These are phyloP conservation scores for Enteromius viviparus DNA, from an alignment of 2,797 vertebrate species.

Conservation along the genomic window DNA sequence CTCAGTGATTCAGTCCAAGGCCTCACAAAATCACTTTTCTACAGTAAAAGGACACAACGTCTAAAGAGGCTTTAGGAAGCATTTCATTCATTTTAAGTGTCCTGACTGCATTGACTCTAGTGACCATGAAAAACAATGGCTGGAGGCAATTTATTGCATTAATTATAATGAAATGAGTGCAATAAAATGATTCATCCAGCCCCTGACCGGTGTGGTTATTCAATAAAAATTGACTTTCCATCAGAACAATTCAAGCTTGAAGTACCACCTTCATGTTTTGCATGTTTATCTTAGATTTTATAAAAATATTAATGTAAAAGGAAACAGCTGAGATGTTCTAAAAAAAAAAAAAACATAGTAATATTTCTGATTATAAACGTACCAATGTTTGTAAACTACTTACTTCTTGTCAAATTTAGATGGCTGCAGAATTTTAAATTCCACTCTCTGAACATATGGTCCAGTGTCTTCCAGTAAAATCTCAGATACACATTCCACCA, in stretches of 20 bases:
- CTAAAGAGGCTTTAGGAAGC: constrained; percentile 7
- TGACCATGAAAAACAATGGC: constrained; percentile 1
- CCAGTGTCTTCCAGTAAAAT: constrained; percentile 12
- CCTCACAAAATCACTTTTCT: background rate
- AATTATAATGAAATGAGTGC: background rate
- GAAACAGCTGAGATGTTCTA: background rate
- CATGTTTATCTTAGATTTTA: background rate
- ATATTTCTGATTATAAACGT: background rate
- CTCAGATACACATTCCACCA: constrained; percentile 22
- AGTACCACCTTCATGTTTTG: background rate
- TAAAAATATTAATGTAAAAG: background rate
- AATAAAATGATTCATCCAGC: background rate
- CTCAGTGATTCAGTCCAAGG: constrained; percentile 27
- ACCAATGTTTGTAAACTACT: constrained; percentile 7
- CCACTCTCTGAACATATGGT: constrained; percentile 22
- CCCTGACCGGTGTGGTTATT: background rate
- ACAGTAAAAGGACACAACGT: background rate
- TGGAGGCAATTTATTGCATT: background rate
- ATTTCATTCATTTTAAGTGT: background rate
- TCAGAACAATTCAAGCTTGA: background rate
- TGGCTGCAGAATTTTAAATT: background rate
- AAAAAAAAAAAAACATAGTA: background rate
- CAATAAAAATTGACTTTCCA: background rate
- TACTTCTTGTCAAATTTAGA: constrained; percentile 1
- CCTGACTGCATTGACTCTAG: constrained; percentile 1